A percentile compares a stretch with the other conserved stretches of the same genome.
These are phyloP conservation scores for Pangasius macronema DNA, from an alignment of 2,797 vertebrate species.

Conservation along the genomic window DNA sequence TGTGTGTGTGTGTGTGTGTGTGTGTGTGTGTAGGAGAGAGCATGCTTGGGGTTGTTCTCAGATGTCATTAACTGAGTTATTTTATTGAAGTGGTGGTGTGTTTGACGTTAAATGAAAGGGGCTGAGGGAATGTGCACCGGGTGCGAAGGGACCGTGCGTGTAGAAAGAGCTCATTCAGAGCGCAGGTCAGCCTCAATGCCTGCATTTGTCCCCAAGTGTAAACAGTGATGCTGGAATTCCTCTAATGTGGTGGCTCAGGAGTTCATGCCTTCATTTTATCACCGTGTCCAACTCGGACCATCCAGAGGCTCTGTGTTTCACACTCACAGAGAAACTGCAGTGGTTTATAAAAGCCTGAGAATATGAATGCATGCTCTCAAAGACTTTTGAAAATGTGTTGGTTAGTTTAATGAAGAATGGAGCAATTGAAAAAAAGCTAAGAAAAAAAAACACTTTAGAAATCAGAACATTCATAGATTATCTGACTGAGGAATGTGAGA, in stretches of 20 bases:
- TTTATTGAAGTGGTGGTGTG: slow-evolving; percentile 80
- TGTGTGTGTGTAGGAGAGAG: not conserved
- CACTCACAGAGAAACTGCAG: slow-evolving; percentile 1
- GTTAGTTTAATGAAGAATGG: not conserved
- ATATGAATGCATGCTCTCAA: slow-evolving; percentile 31
- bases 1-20: slow-evolving; percentile 25
- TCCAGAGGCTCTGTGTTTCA: slow-evolving; percentile 19
- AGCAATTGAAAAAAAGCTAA: not conserved
- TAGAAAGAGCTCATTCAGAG: slow-evolving; percentile 81
- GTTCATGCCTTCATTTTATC: slow-evolving; percentile 46
- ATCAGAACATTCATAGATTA: not conserved
- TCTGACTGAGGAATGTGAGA: not conserved
- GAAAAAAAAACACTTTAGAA: not conserved
- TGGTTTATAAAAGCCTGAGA: not conserved
- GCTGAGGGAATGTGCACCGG: slow-evolving; percentile 66
- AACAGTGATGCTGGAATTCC: slow-evolving; percentile 75
- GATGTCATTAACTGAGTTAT: slow-evolving; percentile 64
- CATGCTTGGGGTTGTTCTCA: slow-evolving; percentile 17
- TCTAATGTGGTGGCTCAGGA: slow-evolving; percentile 74
- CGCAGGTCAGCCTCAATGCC: slow-evolving; percentile 72
- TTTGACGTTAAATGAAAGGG: slow-evolving; percentile 77
- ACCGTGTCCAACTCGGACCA: slow-evolving; percentile 37
- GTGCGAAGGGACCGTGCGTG: slow-evolving; percentile 57
- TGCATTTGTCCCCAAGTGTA: slow-evolving; percentile 79
- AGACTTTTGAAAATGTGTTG: not conserved